These are phyloP conservation scores for Numenius arquata DNA, from an alignment of 2,113 vertebrate genomes.

Conservation along the genomic window DNA sequence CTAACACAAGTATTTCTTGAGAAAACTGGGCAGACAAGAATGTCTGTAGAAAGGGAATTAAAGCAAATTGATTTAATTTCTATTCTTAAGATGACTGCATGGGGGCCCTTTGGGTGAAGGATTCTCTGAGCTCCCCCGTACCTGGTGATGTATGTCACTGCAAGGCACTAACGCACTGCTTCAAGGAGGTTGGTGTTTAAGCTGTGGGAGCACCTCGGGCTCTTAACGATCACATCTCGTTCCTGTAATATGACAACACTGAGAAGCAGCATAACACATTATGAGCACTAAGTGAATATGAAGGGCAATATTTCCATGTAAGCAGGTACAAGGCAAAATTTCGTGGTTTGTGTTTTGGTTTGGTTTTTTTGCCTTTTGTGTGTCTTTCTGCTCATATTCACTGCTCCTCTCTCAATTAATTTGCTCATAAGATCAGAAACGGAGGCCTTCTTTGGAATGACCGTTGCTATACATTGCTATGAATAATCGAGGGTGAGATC, in stretches of 20 bases:
- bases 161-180: neutral
- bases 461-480: neutral
- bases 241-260: neutral
- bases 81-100: neutral
- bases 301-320: neutral
- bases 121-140: neutral
- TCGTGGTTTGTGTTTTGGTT: no score
- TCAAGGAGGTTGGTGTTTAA: neutral
- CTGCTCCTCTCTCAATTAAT: neutral
- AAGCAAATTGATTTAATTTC: constrained; percentile 3
- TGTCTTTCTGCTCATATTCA: neutral
- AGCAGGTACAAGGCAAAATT: neutral
- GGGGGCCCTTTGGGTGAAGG: neutral
- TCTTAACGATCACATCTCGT: neutral
- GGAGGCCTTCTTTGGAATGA: neutral
- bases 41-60: neutral
- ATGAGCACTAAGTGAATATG: neutral
- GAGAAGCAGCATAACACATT: neutral
- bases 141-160: neutral
- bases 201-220: neutral
- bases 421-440: neutral
- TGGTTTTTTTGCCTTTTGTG: neutral
- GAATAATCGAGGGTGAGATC: neutral
- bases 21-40: neutral
- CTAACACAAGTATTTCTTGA: neutral